Percentiles rank a stretch among this genome's conserved stretches.
These are phyloP conservation scores for Sylvilagus floridanus DNA, from an alignment of 2,797 vertebrate genomes.

Conservation along the genomic window DNA sequence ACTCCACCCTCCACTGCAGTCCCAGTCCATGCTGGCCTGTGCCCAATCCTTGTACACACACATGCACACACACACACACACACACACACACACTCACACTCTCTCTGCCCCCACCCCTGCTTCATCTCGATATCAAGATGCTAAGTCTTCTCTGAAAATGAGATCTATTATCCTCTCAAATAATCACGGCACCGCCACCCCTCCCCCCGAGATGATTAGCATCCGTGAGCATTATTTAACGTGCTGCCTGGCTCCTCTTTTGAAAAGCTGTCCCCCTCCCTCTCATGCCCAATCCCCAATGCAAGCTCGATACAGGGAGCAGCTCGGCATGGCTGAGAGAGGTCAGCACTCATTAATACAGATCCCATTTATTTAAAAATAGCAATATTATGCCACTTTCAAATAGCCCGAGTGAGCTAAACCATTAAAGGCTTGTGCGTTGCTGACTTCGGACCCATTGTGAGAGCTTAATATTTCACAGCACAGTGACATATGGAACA, in stretches of 20 bases:
- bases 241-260: conserved; percentile 53
- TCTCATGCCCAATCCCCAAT: conserved; percentile 51
- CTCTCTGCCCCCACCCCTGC: not conserved
- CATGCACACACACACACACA: accelerated
- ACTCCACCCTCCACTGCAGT: too few species aligned
- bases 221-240: conserved; percentile 41
- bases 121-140: conserved; percentile 57
- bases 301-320: conserved; percentile 57
- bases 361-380: conserved; percentile 83
- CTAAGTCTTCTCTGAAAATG: conserved; percentile 70
- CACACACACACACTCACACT: too few species aligned
- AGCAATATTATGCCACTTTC: conserved; percentile 83
- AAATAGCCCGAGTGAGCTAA: conserved; percentile 79
- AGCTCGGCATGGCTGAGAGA: conserved; percentile 66
- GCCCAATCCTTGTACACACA: not conserved
- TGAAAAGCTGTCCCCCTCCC: conserved; percentile 54
- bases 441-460: conserved; percentile 80
- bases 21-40: not conserved
- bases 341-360: conserved; percentile 78
- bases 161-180: conserved; percentile 71
- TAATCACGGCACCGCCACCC: conserved; percentile 7
- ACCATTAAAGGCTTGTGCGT: conserved; percentile 79
- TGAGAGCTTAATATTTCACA: conserved; percentile 80
- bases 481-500: conserved; percentile 69
- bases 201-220: conserved; percentile 26